Evolutionary conservation across 2,113 vertebrate genomes (phyloP).

Genomic region (Lycaon pictus): DNA sequence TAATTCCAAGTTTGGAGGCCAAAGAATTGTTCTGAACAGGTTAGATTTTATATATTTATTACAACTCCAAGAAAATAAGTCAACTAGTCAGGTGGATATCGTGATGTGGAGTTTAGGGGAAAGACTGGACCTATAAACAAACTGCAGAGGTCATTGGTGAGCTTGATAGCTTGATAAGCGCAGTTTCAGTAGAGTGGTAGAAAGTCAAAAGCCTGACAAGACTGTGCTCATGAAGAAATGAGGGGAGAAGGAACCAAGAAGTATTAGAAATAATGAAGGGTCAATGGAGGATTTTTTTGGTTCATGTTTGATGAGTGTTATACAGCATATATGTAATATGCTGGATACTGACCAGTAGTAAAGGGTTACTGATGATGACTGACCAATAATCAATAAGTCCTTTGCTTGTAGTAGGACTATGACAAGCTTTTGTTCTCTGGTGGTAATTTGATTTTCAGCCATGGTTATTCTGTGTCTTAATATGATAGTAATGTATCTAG

Average conservation of each 20-base stretch:
- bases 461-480: neutral
- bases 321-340: neutral
- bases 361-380: neutral
- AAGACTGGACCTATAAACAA: neutral
- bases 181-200: neutral
- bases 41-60: neutral
- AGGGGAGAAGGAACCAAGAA: neutral
- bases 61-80: neutral
- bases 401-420: neutral
- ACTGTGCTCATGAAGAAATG: neutral
- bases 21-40: neutral
- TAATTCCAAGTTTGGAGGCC: neutral
- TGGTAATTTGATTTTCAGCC: neutral
- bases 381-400: neutral
- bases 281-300: neutral
- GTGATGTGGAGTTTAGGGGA: neutral
- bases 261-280: neutral
- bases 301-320: neutral
- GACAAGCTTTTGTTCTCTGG: neutral
- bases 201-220: neutral
- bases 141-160: neutral
- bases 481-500: neutral
- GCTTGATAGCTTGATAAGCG: neutral
- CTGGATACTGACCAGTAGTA: neutral
- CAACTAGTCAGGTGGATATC: neutral